Percentiles rank a stretch among this genome's conserved stretches.
Conservation (phyloP, 1,140 invertebrate species). For the Trachelipus rathkii region DNA sequence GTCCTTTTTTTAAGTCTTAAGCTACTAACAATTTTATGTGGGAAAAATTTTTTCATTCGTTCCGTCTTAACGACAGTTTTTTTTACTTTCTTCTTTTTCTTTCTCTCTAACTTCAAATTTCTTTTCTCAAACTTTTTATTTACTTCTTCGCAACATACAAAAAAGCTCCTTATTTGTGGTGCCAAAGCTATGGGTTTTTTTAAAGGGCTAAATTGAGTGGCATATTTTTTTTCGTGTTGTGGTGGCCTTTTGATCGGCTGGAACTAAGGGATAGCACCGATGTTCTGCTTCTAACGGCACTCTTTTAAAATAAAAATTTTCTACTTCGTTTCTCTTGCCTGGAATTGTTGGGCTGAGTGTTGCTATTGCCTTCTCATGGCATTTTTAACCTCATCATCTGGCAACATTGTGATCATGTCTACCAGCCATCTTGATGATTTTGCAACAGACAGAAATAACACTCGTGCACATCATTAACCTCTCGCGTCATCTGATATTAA, state of each 20-base stretch:
- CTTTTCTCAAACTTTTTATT: background rate
- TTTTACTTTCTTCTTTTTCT: no score
- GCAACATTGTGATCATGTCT: constrained; percentile 35
- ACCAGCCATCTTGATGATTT: constrained; percentile 36
- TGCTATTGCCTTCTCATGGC: constrained; percentile 31
- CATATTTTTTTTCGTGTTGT: background rate
- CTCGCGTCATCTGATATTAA: constrained; percentile 41
- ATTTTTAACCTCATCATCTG: constrained; percentile 4
- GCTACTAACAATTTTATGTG: no score
- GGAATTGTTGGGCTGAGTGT: constrained; percentile 37
- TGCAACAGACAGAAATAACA: constrained; percentile 41
- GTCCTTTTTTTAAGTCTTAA: no score
- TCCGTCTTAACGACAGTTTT: no score
- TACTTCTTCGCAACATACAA: background rate
- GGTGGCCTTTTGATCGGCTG: background rate
- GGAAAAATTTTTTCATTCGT: no score
- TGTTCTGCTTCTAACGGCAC: constrained; percentile 20
- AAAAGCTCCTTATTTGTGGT: constrained; percentile 10
- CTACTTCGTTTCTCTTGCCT: constrained; percentile 27
- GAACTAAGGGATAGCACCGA: background rate
- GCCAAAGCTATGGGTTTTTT: background rate
- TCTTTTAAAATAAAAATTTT: background rate
- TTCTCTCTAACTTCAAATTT: no score
- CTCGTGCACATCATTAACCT: constrained; percentile 43
- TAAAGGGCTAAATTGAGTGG: background rate